Conservation (phyloP, 2,888 invertebrate species). For the Biston betularia region DNA sequence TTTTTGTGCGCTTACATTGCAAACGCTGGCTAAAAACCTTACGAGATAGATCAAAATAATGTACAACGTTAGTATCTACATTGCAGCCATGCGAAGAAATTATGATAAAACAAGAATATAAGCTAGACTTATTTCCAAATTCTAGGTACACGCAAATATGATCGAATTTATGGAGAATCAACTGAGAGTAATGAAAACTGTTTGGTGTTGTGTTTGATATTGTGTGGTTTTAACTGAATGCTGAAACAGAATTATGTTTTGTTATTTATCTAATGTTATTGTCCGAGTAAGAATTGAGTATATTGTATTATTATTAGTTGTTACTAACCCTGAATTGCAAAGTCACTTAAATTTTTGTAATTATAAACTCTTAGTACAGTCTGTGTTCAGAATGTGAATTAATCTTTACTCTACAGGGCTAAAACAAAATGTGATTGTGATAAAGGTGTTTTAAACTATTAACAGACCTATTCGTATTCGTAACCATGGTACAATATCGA, state of each 20-base stretch:
- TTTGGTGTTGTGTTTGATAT: conserved; percentile 26
- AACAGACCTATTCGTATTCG: too few relatives aligned
- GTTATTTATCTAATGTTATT: too few relatives aligned
- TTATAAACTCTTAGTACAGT: background rate
- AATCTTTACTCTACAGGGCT: background rate
- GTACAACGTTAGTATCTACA: background rate
- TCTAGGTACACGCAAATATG: conserved; percentile 30
- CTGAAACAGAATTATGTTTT: background rate
- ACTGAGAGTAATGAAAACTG: conserved; percentile 28
- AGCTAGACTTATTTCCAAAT: conserved; percentile 13
- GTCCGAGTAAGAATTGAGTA: too few relatives aligned
- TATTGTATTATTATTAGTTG: background rate
- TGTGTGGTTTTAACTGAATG: conserved; percentile 8
- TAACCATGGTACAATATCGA: too few relatives aligned
- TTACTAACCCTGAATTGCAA: conserved; percentile 1
- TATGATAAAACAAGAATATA: background rate
- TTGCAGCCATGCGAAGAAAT: too few relatives aligned
- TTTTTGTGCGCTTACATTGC: too few relatives aligned
- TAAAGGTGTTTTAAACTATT: too few relatives aligned
- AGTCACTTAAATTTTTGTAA: background rate
- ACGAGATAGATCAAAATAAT: too few relatives aligned
- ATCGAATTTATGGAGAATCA: conserved; percentile 27
- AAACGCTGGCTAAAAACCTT: too few relatives aligned
- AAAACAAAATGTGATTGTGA: too few relatives aligned
- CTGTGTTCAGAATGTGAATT: background rate